phyloP scores from a whole-genome alignment of 2,888 invertebrate species.

The Drosophila pegasa region DNA sequence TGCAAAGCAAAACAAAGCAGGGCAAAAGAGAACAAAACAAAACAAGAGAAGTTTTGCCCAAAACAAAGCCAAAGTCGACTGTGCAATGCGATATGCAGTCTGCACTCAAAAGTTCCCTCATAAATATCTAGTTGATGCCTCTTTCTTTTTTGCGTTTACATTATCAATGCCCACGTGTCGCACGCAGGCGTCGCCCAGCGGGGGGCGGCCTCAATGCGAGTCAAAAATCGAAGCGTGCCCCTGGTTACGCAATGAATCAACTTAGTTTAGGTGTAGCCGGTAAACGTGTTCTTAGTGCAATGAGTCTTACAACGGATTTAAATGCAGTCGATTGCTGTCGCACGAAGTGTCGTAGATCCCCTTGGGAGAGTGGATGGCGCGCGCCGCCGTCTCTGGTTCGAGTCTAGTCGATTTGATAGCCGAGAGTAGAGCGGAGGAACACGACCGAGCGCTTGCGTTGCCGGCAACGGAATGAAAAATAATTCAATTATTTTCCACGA shows the following conservation, averaged over 20 bases:
- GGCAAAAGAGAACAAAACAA: not conserved
- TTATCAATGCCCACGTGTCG: slow-evolving; percentile 51
- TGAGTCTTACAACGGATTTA: slow-evolving; percentile 4
- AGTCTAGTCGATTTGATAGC: slow-evolving; percentile 18
- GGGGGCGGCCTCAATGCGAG: slow-evolving; percentile 4
- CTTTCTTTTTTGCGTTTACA: slow-evolving; percentile 12
- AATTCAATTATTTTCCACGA: slow-evolving; percentile 78
- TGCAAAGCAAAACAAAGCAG: not conserved
- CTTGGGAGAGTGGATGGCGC: slow-evolving; percentile 22
- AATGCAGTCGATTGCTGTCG: slow-evolving; percentile 21
- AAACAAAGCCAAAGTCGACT: slow-evolving; percentile 5
- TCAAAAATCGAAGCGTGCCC: slow-evolving; percentile 22
- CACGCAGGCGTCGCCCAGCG: slow-evolving; percentile 3
- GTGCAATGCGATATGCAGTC: slow-evolving; percentile 4
- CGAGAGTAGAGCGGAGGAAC: slow-evolving; percentile 24
- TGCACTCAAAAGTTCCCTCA: slow-evolving; percentile 2
- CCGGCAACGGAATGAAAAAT: slow-evolving; percentile 77
- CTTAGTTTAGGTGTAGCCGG: slow-evolving; percentile 8
- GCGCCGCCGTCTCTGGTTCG: slow-evolving; percentile 38
- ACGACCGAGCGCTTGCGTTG: slow-evolving; percentile 73
- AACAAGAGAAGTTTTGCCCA: not conserved
- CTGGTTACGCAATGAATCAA: slow-evolving; percentile 27
- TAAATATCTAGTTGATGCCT: slow-evolving; percentile 34
- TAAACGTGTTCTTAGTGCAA: slow-evolving; percentile 2
- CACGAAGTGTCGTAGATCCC: slow-evolving; percentile 25